Conservation (phyloP, 2,113 vertebrate species). For the Morone chrysops region DNA sequence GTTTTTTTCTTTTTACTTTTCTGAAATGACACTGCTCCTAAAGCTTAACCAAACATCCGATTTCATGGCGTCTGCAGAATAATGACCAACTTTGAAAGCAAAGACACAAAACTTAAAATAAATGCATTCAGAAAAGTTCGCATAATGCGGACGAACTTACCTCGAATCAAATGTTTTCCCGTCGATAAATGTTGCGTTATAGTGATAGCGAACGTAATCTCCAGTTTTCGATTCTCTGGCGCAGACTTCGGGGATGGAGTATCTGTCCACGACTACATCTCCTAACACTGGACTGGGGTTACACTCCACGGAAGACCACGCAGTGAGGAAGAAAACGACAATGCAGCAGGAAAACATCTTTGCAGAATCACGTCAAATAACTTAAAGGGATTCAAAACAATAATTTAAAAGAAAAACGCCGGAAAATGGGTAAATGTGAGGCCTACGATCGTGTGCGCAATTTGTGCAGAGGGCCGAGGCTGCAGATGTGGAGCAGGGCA, state of each 20-base stretch:
- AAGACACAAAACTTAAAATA: not conserved
- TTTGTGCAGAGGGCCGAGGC: conserved; percentile 1
- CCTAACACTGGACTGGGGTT: conserved; percentile 89
- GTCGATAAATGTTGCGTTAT: conserved; percentile 93
- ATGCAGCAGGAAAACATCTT: conserved; percentile 69
- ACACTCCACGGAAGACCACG: conserved; percentile 70
- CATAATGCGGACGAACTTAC: conserved; percentile 73
- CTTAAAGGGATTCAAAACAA: not conserved
- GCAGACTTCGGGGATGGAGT: conserved; percentile 88
- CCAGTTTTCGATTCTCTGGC: conserved; percentile 89
- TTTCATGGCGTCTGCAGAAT: not conserved
- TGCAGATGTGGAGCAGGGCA: conserved; percentile 49
- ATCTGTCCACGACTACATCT: conserved; percentile 93
- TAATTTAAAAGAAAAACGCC: not conserved
- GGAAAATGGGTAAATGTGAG: not conserved
- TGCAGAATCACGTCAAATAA: not conserved
- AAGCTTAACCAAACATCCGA: not conserved
- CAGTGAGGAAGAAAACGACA: conserved; percentile 66
- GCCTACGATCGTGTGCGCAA: not conserved
- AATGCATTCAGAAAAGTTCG: not conserved
- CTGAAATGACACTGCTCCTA: not conserved
- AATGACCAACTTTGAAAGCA: not conserved
- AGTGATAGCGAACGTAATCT: conserved; percentile 95
- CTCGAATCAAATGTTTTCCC: conserved; percentile 96
- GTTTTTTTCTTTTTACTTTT: not conserved